phyloP scores from a whole-genome alignment of 2,888 invertebrate species.

The Euproctis similis region DNA sequence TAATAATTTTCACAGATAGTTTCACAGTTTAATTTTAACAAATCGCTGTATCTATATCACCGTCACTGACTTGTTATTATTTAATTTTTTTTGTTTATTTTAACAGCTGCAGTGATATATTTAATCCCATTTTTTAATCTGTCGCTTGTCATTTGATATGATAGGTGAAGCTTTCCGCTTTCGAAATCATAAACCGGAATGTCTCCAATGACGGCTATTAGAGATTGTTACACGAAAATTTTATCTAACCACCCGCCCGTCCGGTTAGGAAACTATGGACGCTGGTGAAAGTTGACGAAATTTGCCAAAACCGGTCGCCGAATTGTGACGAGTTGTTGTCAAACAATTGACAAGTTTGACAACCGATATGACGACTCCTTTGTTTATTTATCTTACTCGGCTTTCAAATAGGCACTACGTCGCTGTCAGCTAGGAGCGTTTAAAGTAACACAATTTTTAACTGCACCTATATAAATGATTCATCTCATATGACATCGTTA shows the following conservation, averaged over 20 bases:
- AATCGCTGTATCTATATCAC: slow-evolving; percentile 8
- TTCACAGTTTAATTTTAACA: slow-evolving; percentile 8
- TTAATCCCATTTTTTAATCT: slow-evolving; percentile 29
- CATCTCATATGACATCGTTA: slow-evolving; percentile 19
- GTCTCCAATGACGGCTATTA: slow-evolving; percentile 32
- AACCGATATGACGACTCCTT: no score
- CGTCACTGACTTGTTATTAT: slow-evolving; percentile 16
- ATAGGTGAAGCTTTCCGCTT: slow-evolving; percentile 38
- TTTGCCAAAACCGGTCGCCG: slow-evolving; percentile 28
- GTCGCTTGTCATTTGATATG: slow-evolving; percentile 39
- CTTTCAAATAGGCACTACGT: slow-evolving; percentile 5
- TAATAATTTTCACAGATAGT: no score
- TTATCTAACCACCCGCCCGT: slow-evolving; percentile 11
- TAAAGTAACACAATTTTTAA: slow-evolving; percentile 4
- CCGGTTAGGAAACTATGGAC: slow-evolving; percentile 13
- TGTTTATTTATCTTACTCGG: no score
- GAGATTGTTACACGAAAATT: slow-evolving; percentile 17
- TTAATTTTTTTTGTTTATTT: no score
- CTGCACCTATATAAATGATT: slow-evolving; percentile 10
- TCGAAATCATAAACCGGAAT: slow-evolving; percentile 54
- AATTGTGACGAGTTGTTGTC: slow-evolving; percentile 21
- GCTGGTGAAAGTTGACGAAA: slow-evolving; percentile 39
- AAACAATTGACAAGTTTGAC: slow-evolving; percentile 22
- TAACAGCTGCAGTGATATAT: slow-evolving; percentile 15
- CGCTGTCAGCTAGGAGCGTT: slow-evolving; percentile 7